Conservation (phyloP, 1,140 invertebrate species). For the Drosophila serrata region DNA sequence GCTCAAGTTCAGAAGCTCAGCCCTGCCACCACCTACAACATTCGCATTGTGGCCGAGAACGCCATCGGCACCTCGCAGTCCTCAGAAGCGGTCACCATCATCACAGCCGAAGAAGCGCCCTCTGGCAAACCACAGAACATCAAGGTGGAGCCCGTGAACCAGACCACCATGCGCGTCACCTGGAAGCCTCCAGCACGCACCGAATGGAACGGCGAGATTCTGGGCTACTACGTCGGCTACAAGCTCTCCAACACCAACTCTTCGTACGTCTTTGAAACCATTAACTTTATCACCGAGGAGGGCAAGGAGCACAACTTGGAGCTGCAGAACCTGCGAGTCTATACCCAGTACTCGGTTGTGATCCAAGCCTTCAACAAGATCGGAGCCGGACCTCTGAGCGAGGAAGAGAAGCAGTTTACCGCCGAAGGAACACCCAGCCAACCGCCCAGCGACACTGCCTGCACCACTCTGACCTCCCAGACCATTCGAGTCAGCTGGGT, state of each 20-base stretch:
- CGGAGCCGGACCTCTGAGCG: constrained; percentile 95
- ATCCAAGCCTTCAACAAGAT: constrained; percentile 98
- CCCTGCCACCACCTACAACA: constrained; percentile 96
- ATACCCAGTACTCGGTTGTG: constrained; percentile 97
- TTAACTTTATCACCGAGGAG: constrained; percentile 96
- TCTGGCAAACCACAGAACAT: constrained; percentile 93
- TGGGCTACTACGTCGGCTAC: constrained; percentile 94
- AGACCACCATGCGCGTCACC: constrained; percentile 95
- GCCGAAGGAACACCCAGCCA: constrained; percentile 97
- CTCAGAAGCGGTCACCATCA: constrained; percentile 96
- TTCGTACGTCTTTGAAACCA: constrained; percentile 95
- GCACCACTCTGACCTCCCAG: constrained; percentile 96
- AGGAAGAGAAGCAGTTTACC: constrained; percentile 95
- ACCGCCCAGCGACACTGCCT: constrained; percentile 95
- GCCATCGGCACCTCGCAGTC: constrained; percentile 96
- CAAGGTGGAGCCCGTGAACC: constrained; percentile 95
- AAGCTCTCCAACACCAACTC: constrained; percentile 95
- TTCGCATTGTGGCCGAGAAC: constrained; percentile 97
- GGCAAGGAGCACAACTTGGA: constrained; percentile 95
- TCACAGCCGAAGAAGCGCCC: constrained; percentile 97
- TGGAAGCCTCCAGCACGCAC: constrained; percentile 97
- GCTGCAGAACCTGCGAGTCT: constrained; percentile 94
- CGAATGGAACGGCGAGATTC: constrained; percentile 97
- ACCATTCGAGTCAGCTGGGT: constrained; percentile 97
- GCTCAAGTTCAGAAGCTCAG: constrained; percentile 95